These are phyloP conservation scores for Aricia artaxerxes DNA, from an alignment of 2,888 invertebrate genomes.

Conservation along the genomic window DNA sequence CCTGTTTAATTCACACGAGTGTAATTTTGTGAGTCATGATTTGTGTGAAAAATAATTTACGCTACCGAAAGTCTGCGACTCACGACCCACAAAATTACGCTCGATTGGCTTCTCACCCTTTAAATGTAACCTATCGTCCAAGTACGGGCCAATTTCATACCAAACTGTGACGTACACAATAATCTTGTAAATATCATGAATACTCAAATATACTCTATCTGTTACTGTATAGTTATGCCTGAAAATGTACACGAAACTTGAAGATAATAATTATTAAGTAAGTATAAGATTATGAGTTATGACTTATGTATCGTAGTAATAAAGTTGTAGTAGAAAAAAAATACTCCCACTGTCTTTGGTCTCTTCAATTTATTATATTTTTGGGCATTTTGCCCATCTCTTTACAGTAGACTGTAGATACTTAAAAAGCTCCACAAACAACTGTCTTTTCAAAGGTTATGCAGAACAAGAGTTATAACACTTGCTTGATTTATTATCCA, in stretches of 20 bases:
- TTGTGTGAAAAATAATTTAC: too few species aligned
- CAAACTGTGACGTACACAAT: slow-evolving; percentile 77
- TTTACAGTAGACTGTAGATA: too few species aligned
- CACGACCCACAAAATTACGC: too few species aligned
- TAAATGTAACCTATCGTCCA: slow-evolving; percentile 47
- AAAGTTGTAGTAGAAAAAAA: not conserved
- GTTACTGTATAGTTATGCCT: slow-evolving; percentile 37
- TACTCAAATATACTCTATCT: slow-evolving; percentile 32
- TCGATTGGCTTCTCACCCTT: too few species aligned
- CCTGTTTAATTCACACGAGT: too few species aligned
- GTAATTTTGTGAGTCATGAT: too few species aligned
- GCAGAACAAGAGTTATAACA: not conserved
- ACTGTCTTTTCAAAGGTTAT: not conserved
- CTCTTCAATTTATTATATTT: not conserved
- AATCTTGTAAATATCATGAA: slow-evolving; percentile 62
- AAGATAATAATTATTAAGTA: not conserved
- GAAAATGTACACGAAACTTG: slow-evolving; percentile 45
- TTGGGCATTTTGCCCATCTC: not conserved
- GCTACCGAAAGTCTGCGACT: too few species aligned
- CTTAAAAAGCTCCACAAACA: too few species aligned
- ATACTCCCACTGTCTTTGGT: not conserved
- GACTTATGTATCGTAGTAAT: not conserved
- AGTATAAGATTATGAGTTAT: too few species aligned
- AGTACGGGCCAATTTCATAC: slow-evolving; percentile 60
- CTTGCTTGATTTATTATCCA: not conserved